Percentiles rank a stretch among this genome's conserved stretches.
Evolutionary conservation across 2,113 vertebrate species (phyloP).

Genomic region (Lepisosteus osseus): DNA sequence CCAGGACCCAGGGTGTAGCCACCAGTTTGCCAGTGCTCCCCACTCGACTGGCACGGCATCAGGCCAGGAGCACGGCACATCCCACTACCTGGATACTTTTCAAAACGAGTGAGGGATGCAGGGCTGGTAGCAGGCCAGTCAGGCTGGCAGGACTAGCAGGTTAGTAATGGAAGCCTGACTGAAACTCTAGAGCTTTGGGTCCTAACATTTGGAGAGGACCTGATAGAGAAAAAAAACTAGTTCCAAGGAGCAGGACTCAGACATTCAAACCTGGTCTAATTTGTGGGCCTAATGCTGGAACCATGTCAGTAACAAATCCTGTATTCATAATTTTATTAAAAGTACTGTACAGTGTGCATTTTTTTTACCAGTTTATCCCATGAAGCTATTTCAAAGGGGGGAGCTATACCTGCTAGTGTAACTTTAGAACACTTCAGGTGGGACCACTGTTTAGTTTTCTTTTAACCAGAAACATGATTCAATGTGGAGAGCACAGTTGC

Average conservation of each 20-base stretch:
- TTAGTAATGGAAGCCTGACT: conserved; percentile 76
- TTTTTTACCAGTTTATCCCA: conserved; percentile 70
- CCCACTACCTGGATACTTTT: conserved; percentile 64
- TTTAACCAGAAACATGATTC: conserved; percentile 58
- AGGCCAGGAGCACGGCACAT: conserved; percentile 55
- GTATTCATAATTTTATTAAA: conserved; percentile 83
- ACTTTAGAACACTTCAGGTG: conserved; percentile 52
- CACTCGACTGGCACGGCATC: conserved; percentile 69
- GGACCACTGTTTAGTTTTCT: conserved; percentile 67
- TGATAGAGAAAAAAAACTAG: conserved; percentile 50
- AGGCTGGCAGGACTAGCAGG: conserved; percentile 74
- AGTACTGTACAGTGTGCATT: conserved; percentile 85
- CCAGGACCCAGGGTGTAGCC: conserved; percentile 71
- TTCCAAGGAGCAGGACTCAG: conserved; percentile 59
- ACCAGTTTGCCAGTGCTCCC: conserved; percentile 47
- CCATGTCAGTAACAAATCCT: conserved; percentile 69
- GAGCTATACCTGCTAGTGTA: conserved; percentile 49
- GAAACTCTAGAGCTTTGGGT: conserved; percentile 62
- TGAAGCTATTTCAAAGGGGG: conserved; percentile 55
- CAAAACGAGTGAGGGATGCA: conserved; percentile 26
- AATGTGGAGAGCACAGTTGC: conserved; percentile 53
- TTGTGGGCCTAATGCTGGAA: conserved; percentile 42
- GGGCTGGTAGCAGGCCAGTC: conserved; percentile 55
- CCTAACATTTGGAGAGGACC: conserved; percentile 59
- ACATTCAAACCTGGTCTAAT: conserved; percentile 40